phyloP scores from a whole-genome alignment of 2,888 invertebrate genomes.

The Lissonota sp. region DNA sequence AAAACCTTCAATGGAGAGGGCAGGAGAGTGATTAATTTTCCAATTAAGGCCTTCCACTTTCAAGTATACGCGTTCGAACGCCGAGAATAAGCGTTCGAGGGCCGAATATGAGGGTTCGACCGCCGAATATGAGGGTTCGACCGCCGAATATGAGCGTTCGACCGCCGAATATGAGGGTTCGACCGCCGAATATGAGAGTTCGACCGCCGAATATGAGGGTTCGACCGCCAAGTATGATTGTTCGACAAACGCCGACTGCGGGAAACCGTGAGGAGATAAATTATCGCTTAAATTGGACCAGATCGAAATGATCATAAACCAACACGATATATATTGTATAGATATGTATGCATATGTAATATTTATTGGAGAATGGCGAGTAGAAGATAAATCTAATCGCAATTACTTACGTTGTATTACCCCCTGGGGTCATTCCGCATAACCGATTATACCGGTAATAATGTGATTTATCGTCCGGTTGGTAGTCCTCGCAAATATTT shows the following conservation, averaged over 20 bases:
- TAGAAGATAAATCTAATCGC: conserved; percentile 64
- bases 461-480: conserved; percentile 37
- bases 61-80: conserved; percentile 63
- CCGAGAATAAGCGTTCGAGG: too few species aligned
- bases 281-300: conserved; percentile 75
- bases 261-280: conserved; percentile 72
- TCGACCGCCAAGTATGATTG: too few species aligned
- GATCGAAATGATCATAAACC: conserved; percentile 65
- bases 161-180: too few species aligned
- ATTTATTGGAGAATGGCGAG: conserved; percentile 43
- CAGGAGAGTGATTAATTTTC: conserved; percentile 74
- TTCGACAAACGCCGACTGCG: conserved; percentile 20
- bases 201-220: too few species aligned
- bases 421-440: conserved; percentile 38
- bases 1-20: conserved; percentile 61
- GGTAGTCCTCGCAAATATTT: conserved; percentile 20
- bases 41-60: too few species aligned
- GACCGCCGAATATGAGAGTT: too few species aligned
- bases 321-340: conserved; percentile 17
- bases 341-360: background rate
- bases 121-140: too few species aligned
- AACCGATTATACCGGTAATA: conserved; percentile 49
- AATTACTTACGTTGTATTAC: conserved; percentile 59
- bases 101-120: too few species aligned
- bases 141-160: too few species aligned